These are phyloP conservation scores for Aphelocoma californica DNA, from an alignment of 2,797 vertebrate genomes.

Conservation along the genomic window DNA sequence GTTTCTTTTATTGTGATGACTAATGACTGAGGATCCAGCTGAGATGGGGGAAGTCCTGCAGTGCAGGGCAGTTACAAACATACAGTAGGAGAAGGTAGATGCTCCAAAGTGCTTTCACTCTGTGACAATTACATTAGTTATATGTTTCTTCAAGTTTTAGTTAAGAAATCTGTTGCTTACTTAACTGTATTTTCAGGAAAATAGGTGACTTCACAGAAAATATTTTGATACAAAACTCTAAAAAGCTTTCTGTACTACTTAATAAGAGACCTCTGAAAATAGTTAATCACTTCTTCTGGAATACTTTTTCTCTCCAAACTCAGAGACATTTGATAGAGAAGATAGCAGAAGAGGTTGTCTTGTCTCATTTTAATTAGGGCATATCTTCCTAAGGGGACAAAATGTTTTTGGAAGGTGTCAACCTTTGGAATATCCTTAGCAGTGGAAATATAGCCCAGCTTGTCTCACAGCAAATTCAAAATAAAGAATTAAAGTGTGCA, in stretches of 20 bases:
- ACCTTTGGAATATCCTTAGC: constrained; percentile 13
- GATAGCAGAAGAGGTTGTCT: not conserved
- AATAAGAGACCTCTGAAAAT: not conserved
- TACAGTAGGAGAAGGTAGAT: not conserved
- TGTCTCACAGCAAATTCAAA: constrained; percentile 34
- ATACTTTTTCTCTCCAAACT: not conserved
- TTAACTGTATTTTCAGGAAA: not conserved
- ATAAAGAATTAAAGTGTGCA: constrained; percentile 56
- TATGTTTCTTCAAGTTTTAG: not conserved
- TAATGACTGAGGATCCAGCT: not conserved
- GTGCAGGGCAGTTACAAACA: not conserved
- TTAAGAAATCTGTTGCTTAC: not conserved
- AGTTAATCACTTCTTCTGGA: not conserved
- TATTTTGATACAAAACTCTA: not conserved
- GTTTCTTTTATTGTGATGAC: not conserved
- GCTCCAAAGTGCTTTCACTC: not conserved
- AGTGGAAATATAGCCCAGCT: constrained; percentile 22
- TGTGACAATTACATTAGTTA: not conserved
- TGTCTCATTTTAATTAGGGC: not conserved
- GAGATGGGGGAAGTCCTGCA: not conserved
- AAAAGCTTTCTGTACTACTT: not conserved
- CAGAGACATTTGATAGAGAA: not conserved
- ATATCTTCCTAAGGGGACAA: not conserved
- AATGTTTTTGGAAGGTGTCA: constrained; percentile 29
- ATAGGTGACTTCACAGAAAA: not conserved